These are phyloP conservation scores for Macropis europaea DNA, from an alignment of 2,888 invertebrate genomes.

Conservation along the genomic window DNA sequence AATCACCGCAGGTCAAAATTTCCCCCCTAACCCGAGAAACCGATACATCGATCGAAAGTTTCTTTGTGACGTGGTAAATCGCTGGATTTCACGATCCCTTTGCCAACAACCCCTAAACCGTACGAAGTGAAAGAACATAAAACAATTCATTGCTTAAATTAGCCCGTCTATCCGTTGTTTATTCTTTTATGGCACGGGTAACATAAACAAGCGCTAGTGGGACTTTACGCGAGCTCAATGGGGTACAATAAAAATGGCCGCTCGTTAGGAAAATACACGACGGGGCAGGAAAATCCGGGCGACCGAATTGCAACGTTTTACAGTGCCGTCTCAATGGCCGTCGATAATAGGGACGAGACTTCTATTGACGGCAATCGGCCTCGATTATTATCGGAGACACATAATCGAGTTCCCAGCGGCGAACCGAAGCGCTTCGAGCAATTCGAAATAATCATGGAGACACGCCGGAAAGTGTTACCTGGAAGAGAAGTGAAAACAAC, in stretches of 20 bases:
- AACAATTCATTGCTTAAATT: constrained; percentile 11
- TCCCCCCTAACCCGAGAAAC: too few relatives aligned
- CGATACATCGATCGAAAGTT: too few relatives aligned
- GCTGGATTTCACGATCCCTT: too few relatives aligned
- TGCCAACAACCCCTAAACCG: too few relatives aligned
- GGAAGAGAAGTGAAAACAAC: constrained; percentile 22
- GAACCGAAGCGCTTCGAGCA: constrained; percentile 7
- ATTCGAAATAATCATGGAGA: constrained; percentile 42
- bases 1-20: too few relatives aligned
- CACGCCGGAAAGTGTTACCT: constrained; percentile 46
- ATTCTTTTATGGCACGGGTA: background rate
- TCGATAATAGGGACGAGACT: constrained; percentile 21
- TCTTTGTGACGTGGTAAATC: too few relatives aligned
- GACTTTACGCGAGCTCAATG: background rate
- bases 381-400: constrained; percentile 37
- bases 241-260: constrained; percentile 4
- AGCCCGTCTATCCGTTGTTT: background rate
- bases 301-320: background rate
- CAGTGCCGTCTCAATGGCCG: background rate
- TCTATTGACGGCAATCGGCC: constrained; percentile 41
- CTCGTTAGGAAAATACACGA: background rate
- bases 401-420: constrained; percentile 30
- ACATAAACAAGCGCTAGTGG: background rate
- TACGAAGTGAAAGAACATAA: too few relatives aligned
- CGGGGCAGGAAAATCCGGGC: background rate